A percentile compares a stretch with the other conserved stretches of the same genome.
These are phyloP conservation scores for Amblyraja radiata DNA, from an alignment of 2,797 vertebrate species.

Conservation along the genomic window DNA sequence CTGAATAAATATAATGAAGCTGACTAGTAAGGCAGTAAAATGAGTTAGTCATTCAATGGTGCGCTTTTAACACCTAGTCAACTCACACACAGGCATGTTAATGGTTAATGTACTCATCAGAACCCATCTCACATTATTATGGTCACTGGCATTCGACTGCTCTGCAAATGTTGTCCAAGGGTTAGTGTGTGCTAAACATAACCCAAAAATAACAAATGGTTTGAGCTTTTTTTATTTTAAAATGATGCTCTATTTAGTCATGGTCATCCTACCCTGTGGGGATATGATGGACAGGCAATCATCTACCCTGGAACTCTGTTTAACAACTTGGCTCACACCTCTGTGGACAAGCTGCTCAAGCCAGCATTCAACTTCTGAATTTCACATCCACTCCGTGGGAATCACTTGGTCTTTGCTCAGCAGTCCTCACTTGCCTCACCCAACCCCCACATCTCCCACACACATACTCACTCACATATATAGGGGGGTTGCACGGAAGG, in stretches of 20 bases:
- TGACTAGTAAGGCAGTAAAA: neutral
- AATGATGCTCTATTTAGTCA: neutral
- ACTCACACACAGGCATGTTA: neutral
- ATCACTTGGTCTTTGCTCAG: neutral
- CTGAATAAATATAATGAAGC: neutral
- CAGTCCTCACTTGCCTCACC: neutral
- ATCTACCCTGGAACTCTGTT: neutral
- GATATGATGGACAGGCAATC: neutral
- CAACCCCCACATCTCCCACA: no score
- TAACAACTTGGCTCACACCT: neutral
- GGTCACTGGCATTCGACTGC: neutral
- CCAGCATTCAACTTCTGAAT: neutral
- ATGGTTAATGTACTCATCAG: neutral
- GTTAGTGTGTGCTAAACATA: neutral
- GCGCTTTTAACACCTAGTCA: neutral
- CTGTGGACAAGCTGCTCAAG: neutral
- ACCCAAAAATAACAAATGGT: neutral
- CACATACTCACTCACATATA: no score
- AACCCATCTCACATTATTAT: neutral
- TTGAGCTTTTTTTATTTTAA: neutral
- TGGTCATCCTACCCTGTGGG: neutral
- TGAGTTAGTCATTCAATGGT: neutral
- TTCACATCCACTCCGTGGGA: neutral
- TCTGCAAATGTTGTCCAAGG: neutral
- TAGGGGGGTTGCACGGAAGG: no score